Base-by-base conservation (phyloP, 2,888 invertebrate genomes). In the Chesias legatella region DNA sequence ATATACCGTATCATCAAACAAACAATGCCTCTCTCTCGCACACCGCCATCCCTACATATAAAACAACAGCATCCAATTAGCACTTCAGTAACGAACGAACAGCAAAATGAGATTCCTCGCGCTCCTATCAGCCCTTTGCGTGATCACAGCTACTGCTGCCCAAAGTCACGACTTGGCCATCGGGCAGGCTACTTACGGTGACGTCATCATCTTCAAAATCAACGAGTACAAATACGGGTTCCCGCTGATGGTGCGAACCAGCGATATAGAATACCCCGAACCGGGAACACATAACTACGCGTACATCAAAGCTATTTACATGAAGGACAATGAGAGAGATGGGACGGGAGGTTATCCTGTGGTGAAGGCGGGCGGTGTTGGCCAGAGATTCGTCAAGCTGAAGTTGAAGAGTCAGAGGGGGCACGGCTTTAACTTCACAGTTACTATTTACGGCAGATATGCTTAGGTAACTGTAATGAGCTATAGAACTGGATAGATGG, bases 361-460 rank as follows among this genome's bases (percentile, higher is more conserved):
- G 0, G 53, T 89, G 1, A 67, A 73, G 0, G 54, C 81, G 0
- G 89, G 89, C 1, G 89, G 89, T 0, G 53, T 89, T 0, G 88
- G 88, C 0, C 82, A 83, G 42, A 65, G 74, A 7, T 82, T 80
- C 37, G 79, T 75, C 13, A 84, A 79, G 33, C 69, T 89, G 42
- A 82, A 86, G 41, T 51, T 89, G 50, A 84, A 84, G 58, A 80
- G 84, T 23, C 88, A 88, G 49, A 63, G 83, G 13, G 63, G 71
- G 1, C 34, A 48, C 28, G 85, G 88, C 0, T 69, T 88, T 21
- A 85, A 88, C 56, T 89, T 88, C 48, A 82, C 86, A 0, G 51
- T 89, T 1, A 74, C 80, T 0, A 67, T 89, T 17, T 88, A 84
- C 28, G 89, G 86, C 49, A 74, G 78, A 68, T 85, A 73, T 50